These are phyloP conservation scores for Gerris buenoi DNA, from an alignment of 1,140 invertebrate genomes.

Conservation along the genomic window DNA sequence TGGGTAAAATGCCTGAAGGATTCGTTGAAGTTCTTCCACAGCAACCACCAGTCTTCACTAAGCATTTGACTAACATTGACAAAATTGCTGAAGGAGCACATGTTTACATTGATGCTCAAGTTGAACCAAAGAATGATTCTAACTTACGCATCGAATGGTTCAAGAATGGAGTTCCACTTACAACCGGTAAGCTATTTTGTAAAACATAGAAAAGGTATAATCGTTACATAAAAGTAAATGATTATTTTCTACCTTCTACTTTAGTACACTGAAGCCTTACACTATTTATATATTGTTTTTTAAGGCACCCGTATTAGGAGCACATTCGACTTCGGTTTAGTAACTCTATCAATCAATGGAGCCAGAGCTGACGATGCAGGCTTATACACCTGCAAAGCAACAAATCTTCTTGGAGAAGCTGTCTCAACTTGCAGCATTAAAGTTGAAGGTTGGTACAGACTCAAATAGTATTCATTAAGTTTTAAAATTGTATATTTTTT, in stretches of 20 bases:
- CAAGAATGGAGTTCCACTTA: slow-evolving; percentile 74
- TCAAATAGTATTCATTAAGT: too few relatives aligned
- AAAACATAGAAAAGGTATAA: too few relatives aligned
- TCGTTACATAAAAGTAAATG: too few relatives aligned
- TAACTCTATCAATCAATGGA: slow-evolving; percentile 75
- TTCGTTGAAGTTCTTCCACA: slow-evolving; percentile 64
- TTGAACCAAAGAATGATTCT: slow-evolving; percentile 87
- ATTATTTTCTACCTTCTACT: too few relatives aligned
- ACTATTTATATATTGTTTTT: too few relatives aligned
- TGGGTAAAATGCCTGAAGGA: slow-evolving; percentile 72
- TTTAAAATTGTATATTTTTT: too few relatives aligned
- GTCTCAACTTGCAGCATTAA: slow-evolving; percentile 81
- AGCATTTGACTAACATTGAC: slow-evolving; percentile 72
- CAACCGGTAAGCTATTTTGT: slow-evolving; percentile 47
- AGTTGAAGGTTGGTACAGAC: slow-evolving; percentile 46
- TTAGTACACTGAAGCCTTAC: too few relatives aligned
- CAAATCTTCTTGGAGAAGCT: slow-evolving; percentile 76
- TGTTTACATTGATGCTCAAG: slow-evolving; percentile 80
- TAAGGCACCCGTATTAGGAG: slow-evolving; percentile 58
- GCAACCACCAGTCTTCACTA: slow-evolving; percentile 79
- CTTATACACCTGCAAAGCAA: slow-evolving; percentile 86
- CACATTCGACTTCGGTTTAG: slow-evolving; percentile 87
- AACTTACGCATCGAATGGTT: slow-evolving; percentile 82
- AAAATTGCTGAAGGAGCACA: slow-evolving; percentile 77
- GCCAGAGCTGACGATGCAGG: slow-evolving; percentile 76